A percentile compares a stretch with the other conserved stretches of the same genome.
phyloP scores from a whole-genome alignment of 1,140 invertebrate genomes.

The Ceratosolen solmsi region DNA sequence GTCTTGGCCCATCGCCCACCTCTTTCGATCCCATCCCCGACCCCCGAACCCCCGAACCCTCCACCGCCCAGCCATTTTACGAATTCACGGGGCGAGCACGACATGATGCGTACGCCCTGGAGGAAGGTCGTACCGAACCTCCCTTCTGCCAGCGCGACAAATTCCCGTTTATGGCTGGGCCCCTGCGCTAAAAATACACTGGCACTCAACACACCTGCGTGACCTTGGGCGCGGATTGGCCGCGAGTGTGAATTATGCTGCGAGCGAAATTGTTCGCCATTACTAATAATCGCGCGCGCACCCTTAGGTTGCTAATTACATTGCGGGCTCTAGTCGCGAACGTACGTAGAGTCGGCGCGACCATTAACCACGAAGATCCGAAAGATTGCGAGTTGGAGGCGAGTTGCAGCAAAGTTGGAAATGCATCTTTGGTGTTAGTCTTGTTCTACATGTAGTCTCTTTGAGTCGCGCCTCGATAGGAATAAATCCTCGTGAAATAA shows the following conservation, averaged over 20 bases:
- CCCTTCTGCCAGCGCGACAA: too few species aligned
- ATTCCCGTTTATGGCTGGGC: too few species aligned
- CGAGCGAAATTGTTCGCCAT: slow-evolving; percentile 14
- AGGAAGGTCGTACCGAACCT: too few species aligned
- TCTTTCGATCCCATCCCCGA: too few species aligned
- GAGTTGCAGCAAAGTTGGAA: slow-evolving; percentile 53
- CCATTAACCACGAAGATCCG: neutral
- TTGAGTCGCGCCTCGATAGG: slow-evolving; percentile 7
- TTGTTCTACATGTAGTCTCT: slow-evolving; percentile 57
- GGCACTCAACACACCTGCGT: too few species aligned
- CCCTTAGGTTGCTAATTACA: neutral
- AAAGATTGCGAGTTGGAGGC: slow-evolving; percentile 31
- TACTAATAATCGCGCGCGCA: neutral
- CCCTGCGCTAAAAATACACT: too few species aligned
- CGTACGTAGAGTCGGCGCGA: neutral
- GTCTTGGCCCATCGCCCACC: slow-evolving; percentile 62
- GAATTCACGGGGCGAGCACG: too few species aligned
- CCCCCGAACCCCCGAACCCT: neutral
- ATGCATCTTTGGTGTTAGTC: slow-evolving; percentile 67
- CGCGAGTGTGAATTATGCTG: too few species aligned
- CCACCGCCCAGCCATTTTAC: too few species aligned
- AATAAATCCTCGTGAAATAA: slow-evolving; percentile 53
- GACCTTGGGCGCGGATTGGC: too few species aligned
- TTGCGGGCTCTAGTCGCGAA: neutral
- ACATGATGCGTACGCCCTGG: too few species aligned